Conservation (phyloP, 1,140 invertebrate genomes). For the Drosophila kohkoa region DNA sequence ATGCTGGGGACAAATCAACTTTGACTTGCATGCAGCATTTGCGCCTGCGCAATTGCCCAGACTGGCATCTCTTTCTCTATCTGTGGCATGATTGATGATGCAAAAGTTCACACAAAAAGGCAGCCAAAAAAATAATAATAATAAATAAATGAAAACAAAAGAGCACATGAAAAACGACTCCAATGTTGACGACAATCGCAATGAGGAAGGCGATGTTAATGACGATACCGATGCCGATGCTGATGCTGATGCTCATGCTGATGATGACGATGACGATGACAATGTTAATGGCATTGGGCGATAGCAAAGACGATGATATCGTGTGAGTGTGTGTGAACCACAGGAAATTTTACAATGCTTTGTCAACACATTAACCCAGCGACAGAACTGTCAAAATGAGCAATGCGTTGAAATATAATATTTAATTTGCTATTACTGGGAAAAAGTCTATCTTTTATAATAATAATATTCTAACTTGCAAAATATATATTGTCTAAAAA, state of each 20-base stretch:
- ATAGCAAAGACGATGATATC: constrained; percentile 2
- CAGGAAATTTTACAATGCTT: constrained; percentile 25
- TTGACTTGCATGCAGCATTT: constrained; percentile 48
- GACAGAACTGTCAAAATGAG: constrained; percentile 22
- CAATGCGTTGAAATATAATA: background rate
- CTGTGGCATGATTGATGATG: constrained; percentile 60
- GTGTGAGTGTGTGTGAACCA: constrained; percentile 40
- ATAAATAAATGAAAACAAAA: constrained; percentile 34
- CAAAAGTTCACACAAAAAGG: constrained; percentile 38
- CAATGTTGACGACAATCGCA: constrained; percentile 34
- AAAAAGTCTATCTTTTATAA: no score
- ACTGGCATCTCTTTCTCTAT: background rate
- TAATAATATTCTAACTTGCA: no score
- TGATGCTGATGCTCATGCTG: background rate
- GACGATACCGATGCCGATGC: constrained; percentile 5
- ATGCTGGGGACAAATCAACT: constrained; percentile 28
- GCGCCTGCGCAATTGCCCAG: constrained; percentile 57
- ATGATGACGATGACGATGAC: background rate
- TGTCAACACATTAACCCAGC: constrained; percentile 47
- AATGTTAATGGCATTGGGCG: no score
- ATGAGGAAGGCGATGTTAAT: constrained; percentile 26
- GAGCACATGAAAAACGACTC: constrained; percentile 48
- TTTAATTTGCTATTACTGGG: no score
- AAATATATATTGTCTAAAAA: no score
- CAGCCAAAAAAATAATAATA: constrained; percentile 38